Base-by-base conservation (phyloP, 2,113 vertebrate species). In the Jacana jacana region DNA sequence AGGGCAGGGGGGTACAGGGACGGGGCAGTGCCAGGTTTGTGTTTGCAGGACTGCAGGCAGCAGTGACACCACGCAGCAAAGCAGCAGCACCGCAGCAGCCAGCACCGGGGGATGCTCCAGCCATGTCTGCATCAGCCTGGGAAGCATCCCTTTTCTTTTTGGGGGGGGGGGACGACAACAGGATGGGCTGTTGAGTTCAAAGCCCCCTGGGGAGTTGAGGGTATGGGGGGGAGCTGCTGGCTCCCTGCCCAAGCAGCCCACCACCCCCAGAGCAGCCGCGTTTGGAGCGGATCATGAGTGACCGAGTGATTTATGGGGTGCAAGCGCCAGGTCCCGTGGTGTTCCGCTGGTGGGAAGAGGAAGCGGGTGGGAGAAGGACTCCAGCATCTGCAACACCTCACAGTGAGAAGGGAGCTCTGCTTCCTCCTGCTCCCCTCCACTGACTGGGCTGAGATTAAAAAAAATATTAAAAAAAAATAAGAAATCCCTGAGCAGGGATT, bases 261-360 rank as follows among this genome's bases (percentile, higher is more conserved):
- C 64, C 57, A 68, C 28, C 14, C 54, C 52, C 24, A 30, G 37
- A 31, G 40, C 57, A 89, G 93, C 52, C 7, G 30, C 14, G 4
- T 19, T 55, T 40, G 65, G 77, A 83, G 28, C 5, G 4, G 55
- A 13, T 3, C 33, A 1, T 17, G 88, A 87, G 52, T 16, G 33
- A 76, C 20, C 0, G 0, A 28, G 55, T 85, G 96, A 97, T 96
- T 95, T 79, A 94, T 3, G 58, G 90, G 70, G 66, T 94, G 94
- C n/a, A 46, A 71, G 58, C 2, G 0, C 58, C 73, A 9, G 57
- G 69, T 30, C 88, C 86, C 16, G 1, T 14, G 58, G 78, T 19
- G 48, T 66, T 94, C 18, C 3, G 57, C 66, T 57, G 78, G 61
- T 94, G 92, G 88, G 93, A 95, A 93, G 61, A 82, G 95, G 96